A percentile compares a stretch with the other conserved stretches of the same genome.
Conservation (phyloP, 2,113 vertebrate species). For the Macquaria australasica region DNA sequence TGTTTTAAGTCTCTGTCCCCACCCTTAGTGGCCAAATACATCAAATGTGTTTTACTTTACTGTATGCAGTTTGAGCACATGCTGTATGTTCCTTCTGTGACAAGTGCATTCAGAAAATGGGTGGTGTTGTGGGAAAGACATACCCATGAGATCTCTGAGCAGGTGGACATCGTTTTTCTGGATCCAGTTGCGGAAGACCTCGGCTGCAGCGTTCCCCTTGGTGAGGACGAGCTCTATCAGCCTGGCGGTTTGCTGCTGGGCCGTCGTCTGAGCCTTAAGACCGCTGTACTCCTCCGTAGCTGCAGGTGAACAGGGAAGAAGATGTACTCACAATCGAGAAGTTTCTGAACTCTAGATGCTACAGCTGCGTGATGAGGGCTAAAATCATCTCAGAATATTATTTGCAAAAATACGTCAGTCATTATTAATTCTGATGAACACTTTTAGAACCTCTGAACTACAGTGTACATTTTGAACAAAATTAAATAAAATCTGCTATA, state of each 20-base stretch:
- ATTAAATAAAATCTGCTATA: not conserved
- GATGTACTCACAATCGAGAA: rapidly evolving
- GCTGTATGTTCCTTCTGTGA: not conserved
- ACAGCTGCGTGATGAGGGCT: not conserved
- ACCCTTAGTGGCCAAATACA: not conserved
- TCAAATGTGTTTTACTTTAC: not conserved
- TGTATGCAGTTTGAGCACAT: too few species aligned
- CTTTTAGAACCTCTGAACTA: too few species aligned
- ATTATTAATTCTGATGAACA: not conserved
- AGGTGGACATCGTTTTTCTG: constrained; percentile 91
- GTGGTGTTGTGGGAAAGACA: constrained; percentile 27
- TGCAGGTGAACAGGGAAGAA: constrained; percentile 16
- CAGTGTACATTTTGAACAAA: not conserved
- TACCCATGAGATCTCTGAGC: constrained; percentile 95
- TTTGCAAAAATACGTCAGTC: too few species aligned
- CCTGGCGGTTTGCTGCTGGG: constrained; percentile 91
- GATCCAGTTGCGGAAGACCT: constrained; percentile 93
- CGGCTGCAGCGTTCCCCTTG: constrained; percentile 94
- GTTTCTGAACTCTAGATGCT: not conserved
- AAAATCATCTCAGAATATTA: not conserved
- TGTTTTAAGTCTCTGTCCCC: too few species aligned
- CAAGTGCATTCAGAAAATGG: not conserved
- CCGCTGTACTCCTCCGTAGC: constrained; percentile 89
- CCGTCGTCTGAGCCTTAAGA: constrained; percentile 91
- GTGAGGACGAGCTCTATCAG: constrained; percentile 93